A percentile compares a stretch with the other conserved stretches of the same genome.
phyloP scores from a whole-genome alignment of 2,888 invertebrate genomes.

The Hipparchia semele region DNA sequence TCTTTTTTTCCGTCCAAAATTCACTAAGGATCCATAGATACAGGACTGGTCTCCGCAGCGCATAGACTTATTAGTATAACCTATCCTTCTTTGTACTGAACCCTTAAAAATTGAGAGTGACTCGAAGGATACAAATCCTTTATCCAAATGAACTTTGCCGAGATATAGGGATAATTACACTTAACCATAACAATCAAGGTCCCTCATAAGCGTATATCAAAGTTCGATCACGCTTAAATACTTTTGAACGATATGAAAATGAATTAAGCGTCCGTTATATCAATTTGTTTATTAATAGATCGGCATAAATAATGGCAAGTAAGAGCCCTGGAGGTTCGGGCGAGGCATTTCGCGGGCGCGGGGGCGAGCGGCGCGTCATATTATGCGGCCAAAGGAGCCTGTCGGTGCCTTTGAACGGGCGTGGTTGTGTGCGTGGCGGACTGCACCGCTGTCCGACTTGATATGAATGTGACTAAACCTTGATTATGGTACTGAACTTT shows the following conservation, averaged over 20 bases:
- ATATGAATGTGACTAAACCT: constrained; percentile 82
- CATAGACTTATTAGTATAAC: too few species aligned
- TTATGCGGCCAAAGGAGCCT: constrained; percentile 83
- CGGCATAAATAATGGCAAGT: constrained; percentile 80
- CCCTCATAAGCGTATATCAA: constrained; percentile 4
- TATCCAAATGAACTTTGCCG: not conserved
- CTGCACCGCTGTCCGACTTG: constrained; percentile 78
- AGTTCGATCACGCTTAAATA: constrained; percentile 24
- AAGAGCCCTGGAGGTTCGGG: constrained; percentile 70
- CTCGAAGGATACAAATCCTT: too few species aligned
- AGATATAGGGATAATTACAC: not conserved
- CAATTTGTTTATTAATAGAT: constrained; percentile 82
- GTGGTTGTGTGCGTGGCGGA: constrained; percentile 56
- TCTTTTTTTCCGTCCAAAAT: too few species aligned
- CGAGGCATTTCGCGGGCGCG: constrained; percentile 72
- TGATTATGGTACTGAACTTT: constrained; percentile 80
- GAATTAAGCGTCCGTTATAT: constrained; percentile 68
- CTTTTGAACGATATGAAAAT: constrained; percentile 32
- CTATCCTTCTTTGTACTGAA: too few species aligned
- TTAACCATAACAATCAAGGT: constrained; percentile 7
- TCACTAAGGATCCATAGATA: too few species aligned
- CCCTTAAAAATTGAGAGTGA: too few species aligned
- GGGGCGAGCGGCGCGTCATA: constrained; percentile 77
- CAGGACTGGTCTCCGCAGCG: too few species aligned
- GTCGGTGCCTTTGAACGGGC: constrained; percentile 82